These are phyloP conservation scores for Saccopteryx leptura DNA, from an alignment of 2,113 vertebrate genomes.

Conservation along the genomic window DNA sequence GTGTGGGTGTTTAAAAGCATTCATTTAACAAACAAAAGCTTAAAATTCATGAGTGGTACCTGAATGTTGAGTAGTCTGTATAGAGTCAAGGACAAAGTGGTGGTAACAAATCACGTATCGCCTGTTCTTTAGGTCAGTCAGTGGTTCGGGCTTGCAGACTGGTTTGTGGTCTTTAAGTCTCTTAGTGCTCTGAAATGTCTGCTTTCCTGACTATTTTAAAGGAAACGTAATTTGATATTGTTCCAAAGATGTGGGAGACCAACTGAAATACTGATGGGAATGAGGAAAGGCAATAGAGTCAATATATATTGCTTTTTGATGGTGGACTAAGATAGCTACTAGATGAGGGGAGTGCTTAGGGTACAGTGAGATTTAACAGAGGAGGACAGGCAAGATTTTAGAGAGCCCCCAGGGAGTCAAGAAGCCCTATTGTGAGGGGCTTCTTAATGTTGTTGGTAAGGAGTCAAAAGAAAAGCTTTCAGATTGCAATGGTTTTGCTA, in stretches of 20 bases:
- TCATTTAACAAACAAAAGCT: background rate
- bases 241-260: slow-evolving; percentile 45
- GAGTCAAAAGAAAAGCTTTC: background rate
- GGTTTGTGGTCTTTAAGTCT: background rate
- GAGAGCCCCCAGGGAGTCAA: background rate
- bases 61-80: background rate
- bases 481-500: background rate
- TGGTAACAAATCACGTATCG: background rate
- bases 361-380: background rate
- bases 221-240: background rate
- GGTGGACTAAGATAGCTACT: background rate
- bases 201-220: slow-evolving; percentile 51
- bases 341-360: background rate
- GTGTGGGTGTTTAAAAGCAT: background rate
- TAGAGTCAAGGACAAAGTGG: slow-evolving; percentile 6
- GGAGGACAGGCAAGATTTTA: background rate
- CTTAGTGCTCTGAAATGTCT: background rate
- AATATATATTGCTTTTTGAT: background rate
- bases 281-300: background rate
- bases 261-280: slow-evolving; percentile 17
- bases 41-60: background rate
- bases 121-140: background rate
- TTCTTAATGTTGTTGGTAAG: background rate
- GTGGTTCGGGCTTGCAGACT: background rate
- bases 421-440: background rate